phyloP scores from a whole-genome alignment of 2,797 vertebrate species.

The Margarornis squamiger region DNA sequence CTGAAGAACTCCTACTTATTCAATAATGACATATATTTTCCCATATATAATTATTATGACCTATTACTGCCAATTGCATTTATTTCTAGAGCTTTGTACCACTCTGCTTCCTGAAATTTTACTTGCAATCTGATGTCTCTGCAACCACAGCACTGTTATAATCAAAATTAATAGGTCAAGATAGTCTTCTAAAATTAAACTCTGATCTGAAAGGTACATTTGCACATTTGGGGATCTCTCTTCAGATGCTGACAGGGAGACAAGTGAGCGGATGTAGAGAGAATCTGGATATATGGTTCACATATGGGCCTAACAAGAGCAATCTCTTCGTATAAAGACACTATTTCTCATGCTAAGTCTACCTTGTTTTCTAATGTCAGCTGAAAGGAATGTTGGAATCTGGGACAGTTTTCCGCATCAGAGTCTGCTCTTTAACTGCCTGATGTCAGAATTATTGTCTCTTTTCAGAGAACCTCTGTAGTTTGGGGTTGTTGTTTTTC shows the following conservation, averaged over 20 bases:
- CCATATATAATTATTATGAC: not conserved
- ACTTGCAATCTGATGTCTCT: not conserved
- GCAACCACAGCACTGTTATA: conserved; percentile 18
- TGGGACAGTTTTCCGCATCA: conserved; percentile 4
- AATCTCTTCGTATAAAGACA: conserved; percentile 61
- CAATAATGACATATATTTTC: not conserved
- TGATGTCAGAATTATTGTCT: conserved; percentile 9
- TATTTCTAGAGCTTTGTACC: not conserved
- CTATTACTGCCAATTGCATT: not conserved
- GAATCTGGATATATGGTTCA: conserved; percentile 65
- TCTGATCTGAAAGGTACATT: conserved; percentile 51
- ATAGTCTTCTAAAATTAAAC: conserved; percentile 61
- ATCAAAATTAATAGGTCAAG: conserved; percentile 57
- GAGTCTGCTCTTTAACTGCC: not conserved
- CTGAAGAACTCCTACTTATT: not conserved
- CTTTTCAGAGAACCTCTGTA: not conserved
- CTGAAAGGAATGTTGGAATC: conserved; percentile 24
- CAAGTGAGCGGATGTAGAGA: conserved; percentile 53
- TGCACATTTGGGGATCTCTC: conserved; percentile 64
- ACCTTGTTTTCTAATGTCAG: conserved; percentile 41
- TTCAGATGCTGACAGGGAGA: conserved; percentile 64
- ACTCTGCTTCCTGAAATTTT: not conserved
- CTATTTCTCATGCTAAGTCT: conserved; percentile 51
- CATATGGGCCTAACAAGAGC: conserved; percentile 68
- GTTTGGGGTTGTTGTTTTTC: not conserved